Evolutionary conservation across 2,888 invertebrate species (phyloP), one percentile per base, ranked within the genome.

Genomic region (Orthonevra nobilis): DNA sequence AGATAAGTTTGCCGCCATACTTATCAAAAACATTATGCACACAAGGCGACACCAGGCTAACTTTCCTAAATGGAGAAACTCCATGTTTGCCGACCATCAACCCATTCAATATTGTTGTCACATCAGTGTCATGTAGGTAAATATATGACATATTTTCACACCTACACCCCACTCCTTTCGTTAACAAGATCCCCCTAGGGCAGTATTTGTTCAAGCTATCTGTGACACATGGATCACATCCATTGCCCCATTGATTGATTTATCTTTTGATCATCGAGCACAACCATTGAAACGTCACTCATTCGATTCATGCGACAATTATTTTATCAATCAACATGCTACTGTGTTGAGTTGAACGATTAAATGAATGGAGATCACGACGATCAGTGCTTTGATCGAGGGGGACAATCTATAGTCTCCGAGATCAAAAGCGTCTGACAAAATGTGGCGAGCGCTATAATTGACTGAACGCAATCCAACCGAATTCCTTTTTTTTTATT

Each of bases 41-140:
- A n/a, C n/a, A n/a, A n/a, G n/a, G n/a, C n/a, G n/a, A n/a, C n/a
- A n/a, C n/a, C n/a, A n/a, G n/a, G n/a, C n/a, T n/a, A n/a, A n/a
- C n/a, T n/a, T n/a, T n/a, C n/a, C n/a, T n/a, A n/a, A n/a, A n/a
- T n/a, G n/a, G n/a, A n/a, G n/a, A n/a, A n/a, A n/a, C n/a, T n/a
- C n/a, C n/a, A n/a, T n/a, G n/a, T n/a, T n/a, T n/a, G n/a, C n/a
- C n/a, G n/a, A n/a, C n/a, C n/a, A n/a, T n/a, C n/a, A n/a, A n/a
- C n/a, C n/a, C n/a, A n/a, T n/a, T n/a, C n/a, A n/a, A n/a, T 77
- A 70, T 77, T 70, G 70, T 26, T 77, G 75, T 70, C 75, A 64
- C 75, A 77, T 77, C 70, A 70, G 70, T 64, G 75, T 77, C 75
- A 70, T 38, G 32, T 30, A 36, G 38, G 63, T 26, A 70, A 77